Percentiles rank a stretch among this genome's conserved stretches.
Conservation (phyloP, 2,888 invertebrate species). For the Apotomis capreana region DNA sequence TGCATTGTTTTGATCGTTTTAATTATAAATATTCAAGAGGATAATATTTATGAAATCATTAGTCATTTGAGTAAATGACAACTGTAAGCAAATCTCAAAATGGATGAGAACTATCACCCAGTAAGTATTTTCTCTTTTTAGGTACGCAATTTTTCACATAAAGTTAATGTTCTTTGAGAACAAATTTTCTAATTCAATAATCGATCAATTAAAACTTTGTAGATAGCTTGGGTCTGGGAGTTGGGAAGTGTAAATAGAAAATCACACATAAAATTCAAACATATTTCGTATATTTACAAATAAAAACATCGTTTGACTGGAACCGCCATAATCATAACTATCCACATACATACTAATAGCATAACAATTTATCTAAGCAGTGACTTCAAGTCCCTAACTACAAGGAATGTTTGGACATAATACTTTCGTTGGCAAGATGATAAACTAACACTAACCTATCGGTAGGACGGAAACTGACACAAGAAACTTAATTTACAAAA, state of each 20-base stretch:
- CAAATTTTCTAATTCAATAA: too few species aligned
- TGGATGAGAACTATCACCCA: too few species aligned
- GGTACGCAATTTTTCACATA: too few species aligned
- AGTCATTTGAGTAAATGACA: too few species aligned
- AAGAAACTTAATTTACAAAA: conserved; percentile 44
- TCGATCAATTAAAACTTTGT: too few species aligned
- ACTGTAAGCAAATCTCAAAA: too few species aligned
- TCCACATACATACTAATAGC: conserved; percentile 55
- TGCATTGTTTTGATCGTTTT: too few species aligned
- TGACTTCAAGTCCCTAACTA: conserved; percentile 45
- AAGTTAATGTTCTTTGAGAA: too few species aligned
- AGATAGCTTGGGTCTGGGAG: not conserved
- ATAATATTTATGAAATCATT: too few species aligned
- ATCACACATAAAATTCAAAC: conserved; percentile 54
- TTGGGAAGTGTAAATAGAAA: conserved; percentile 21
- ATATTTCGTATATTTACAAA: conserved; percentile 71
- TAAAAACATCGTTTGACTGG: conserved; percentile 53
- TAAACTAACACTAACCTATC: conserved; percentile 48
- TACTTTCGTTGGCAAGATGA: conserved; percentile 78
- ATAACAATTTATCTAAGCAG: conserved; percentile 54
- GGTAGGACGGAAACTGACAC: conserved; percentile 77
- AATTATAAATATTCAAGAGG: too few species aligned
- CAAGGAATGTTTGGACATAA: conserved; percentile 57
- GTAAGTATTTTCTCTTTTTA: too few species aligned
- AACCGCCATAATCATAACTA: conserved; percentile 51